These are phyloP conservation scores for Coelopa frigida DNA, from an alignment of 1,140 invertebrate species.

Conservation along the genomic window DNA sequence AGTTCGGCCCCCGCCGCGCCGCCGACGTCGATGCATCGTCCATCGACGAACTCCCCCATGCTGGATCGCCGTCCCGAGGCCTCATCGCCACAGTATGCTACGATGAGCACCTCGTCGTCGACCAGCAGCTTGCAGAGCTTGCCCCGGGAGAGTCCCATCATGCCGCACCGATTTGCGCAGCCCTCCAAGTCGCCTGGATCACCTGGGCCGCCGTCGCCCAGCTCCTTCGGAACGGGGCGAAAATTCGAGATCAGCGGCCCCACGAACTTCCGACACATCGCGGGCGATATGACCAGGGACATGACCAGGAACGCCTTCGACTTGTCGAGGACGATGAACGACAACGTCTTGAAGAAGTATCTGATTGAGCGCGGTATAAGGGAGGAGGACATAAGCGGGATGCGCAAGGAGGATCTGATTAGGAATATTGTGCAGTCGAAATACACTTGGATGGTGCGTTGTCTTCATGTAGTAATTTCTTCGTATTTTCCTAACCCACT, in stretches of 20 bases:
- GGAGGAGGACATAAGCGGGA: conserved; percentile 26
- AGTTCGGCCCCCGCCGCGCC: conserved; percentile 20
- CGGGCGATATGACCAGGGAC: conserved; percentile 34
- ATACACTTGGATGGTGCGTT: conserved; percentile 33
- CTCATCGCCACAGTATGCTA: not conserved
- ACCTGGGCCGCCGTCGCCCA: conserved; percentile 11
- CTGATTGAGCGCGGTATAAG: conserved; percentile 36
- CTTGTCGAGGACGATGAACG: conserved; percentile 21
- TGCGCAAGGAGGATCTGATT: conserved; percentile 26
- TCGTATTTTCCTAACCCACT: not conserved
- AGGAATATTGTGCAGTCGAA: conserved; percentile 37
- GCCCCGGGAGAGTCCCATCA: conserved; percentile 16
- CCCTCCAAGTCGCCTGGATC: too few relatives aligned
- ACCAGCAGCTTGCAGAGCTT: conserved; percentile 24
- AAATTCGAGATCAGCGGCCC: conserved; percentile 40
- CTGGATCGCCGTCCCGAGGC: not conserved
- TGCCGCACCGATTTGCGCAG: conserved; percentile 23
- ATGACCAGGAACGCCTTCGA: conserved; percentile 37
- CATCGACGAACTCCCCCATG: too few relatives aligned
- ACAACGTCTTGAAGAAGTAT: conserved; percentile 36
- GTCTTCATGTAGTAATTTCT: not conserved
- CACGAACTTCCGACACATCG: conserved; percentile 31
- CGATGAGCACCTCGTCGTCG: conserved; percentile 25
- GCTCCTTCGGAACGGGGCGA: conserved; percentile 23
- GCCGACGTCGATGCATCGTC: too few relatives aligned